Base-by-base conservation (phyloP, 64 coral and sea anemone genomes). In the Porites australiensis region DNA sequence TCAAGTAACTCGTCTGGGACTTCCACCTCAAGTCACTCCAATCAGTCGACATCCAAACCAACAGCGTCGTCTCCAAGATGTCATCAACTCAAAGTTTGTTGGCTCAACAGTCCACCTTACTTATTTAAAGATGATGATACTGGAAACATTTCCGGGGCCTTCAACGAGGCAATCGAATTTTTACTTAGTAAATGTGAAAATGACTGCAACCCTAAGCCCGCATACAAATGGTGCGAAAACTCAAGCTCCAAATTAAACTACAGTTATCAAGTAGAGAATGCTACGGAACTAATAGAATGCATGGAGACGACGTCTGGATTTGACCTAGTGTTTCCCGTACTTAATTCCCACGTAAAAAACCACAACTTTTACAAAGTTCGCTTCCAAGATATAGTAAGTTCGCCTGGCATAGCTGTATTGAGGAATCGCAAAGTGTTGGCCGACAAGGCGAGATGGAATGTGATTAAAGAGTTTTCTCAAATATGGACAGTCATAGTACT, bases 341-440 rank as follows among this genome's bases (percentile, higher is more conserved):
- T 81, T 62, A 1, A 1, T 44, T 44, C 57, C 8, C 51, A 58
- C 13, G 22, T 79, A 23, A 50, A 79, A 79, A 50, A 2, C 52
- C 11, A 81, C 45, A 0, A 10, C 6, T 63, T 14, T 5, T 0
- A 18, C 15, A 44, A 0, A 44, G 0, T 6, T 3, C 78, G 58
- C 12, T 81, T 22, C 22, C 58, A 44, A 5, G 27, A 51, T 14
- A 44, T 87, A 5, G 49, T 87, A 4, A 0, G 3, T 6, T 23
- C 83, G 46, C 83, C 83, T 43, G 83, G 83, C 3, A 73, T 87
- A 44, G 83, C 69, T 13, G 83, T 87, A 3, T 9, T 52, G 6
- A 87, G 70, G 52, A 71, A 73, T 50, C 63, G 83, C 27, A 87
- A 47, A 12, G 20, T 13, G 13, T 48, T 87, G 1, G 83, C 70